A percentile compares a stretch with the other conserved stretches of the same genome.
Conservation (phyloP, 30 jellyfish, hydroid and myxozoan species). For the Turritopsis rubra region DNA sequence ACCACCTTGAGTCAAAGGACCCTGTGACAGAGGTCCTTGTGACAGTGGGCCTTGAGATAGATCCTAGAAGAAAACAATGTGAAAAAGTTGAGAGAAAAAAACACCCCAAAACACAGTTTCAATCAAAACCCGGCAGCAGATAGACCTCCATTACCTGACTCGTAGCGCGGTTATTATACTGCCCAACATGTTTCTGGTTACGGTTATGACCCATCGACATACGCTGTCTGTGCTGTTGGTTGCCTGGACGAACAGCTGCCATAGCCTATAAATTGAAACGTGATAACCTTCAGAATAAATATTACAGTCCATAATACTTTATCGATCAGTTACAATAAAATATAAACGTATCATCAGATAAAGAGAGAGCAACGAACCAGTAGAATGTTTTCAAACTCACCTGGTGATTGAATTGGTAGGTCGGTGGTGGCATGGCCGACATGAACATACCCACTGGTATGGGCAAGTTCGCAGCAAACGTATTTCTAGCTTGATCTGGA, state of each 20-base stretch:
- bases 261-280: slow-evolving; percentile 46
- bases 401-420: slow-evolving; percentile 89
- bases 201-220: slow-evolving; percentile 36
- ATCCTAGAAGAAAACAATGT: slow-evolving; percentile 54
- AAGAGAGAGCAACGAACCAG: no score
- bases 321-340: neutral
- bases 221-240: slow-evolving; percentile 73
- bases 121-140: no score
- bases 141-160: neutral
- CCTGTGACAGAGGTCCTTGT: slow-evolving; percentile 99
- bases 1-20: slow-evolving; percentile 96
- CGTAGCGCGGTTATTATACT: slow-evolving; percentile 14
- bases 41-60: slow-evolving; percentile 90
- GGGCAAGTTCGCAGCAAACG: slow-evolving; percentile 93
- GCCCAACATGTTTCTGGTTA: slow-evolving; percentile 74
- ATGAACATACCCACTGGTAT: slow-evolving; percentile 96
- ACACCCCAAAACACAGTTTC: no score
- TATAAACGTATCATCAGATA: no score
- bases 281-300: neutral
- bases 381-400: slow-evolving; percentile 35
- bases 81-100: no score
- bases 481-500: slow-evolving; percentile 98
- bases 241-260: slow-evolving; percentile 70
- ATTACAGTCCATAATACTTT: neutral
- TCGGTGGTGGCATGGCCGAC: slow-evolving; percentile 93